Conservation (phyloP, 2,888 invertebrate species). For the Subacronicta megacephala region DNA sequence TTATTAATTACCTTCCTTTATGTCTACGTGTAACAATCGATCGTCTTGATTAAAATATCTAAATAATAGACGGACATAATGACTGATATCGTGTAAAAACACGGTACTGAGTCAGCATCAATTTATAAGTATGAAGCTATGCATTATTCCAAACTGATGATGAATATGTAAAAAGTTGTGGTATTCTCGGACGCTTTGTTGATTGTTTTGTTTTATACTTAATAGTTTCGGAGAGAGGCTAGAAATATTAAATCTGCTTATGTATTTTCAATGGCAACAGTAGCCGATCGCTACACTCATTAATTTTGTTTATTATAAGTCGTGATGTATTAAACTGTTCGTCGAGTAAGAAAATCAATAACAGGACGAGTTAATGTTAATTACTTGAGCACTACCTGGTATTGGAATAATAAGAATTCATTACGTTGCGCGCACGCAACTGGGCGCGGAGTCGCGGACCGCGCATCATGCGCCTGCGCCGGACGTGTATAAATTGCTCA, state of each 20-base stretch:
- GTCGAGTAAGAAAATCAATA: conserved; percentile 49
- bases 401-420: conserved; percentile 57
- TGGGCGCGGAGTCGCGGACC: conserved; percentile 16
- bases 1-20: conserved; percentile 89
- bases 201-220: not conserved
- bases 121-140: conserved; percentile 37
- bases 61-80: conserved; percentile 83
- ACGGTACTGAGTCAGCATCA: conserved; percentile 68
- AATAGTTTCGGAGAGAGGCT: not conserved
- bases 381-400: conserved; percentile 66
- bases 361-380: conserved; percentile 56
- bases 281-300: conserved; percentile 22
- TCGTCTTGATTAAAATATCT: conserved; percentile 88
- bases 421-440: conserved; percentile 58
- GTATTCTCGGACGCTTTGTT: conserved; percentile 3
- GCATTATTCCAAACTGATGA: conserved; percentile 23
- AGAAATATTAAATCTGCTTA: not conserved
- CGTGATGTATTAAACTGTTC: conserved; percentile 43
- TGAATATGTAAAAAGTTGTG: conserved; percentile 12
- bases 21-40: conserved; percentile 82
- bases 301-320: conserved; percentile 31
- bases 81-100: conserved; percentile 70
- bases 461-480: conserved; percentile 62
- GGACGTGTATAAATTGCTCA: conserved; percentile 84
- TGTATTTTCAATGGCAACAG: conserved; percentile 18